A percentile compares a stretch with the other conserved stretches of the same genome.
These are phyloP conservation scores for Girardinus metallicus DNA, from an alignment of 2,797 vertebrate genomes.

Conservation along the genomic window DNA sequence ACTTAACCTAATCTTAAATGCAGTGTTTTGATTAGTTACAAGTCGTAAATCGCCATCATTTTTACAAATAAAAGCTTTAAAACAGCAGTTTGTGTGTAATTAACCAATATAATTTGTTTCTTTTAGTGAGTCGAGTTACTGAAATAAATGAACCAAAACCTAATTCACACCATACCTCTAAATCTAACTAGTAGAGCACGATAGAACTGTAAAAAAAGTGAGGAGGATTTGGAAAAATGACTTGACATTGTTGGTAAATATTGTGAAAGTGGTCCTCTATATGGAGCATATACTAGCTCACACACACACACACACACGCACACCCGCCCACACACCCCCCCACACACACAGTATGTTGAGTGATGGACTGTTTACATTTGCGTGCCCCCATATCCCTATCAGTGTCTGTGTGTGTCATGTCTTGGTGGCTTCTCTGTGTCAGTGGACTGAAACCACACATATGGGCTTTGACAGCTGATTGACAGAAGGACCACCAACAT, in stretches of 20 bases:
- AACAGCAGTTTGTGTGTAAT: background rate
- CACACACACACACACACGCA: background rate
- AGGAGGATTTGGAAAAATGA: no score
- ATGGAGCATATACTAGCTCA: no score
- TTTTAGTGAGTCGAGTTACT: background rate
- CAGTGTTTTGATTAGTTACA: background rate
- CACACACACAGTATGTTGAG: constrained; percentile 8
- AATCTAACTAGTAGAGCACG: no score
- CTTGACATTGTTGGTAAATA: no score
- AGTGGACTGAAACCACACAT: constrained; percentile 37
- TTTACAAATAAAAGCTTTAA: background rate
- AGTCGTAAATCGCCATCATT: background rate
- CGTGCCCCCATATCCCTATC: constrained; percentile 14
- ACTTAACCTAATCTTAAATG: background rate
- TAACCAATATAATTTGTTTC: background rate
- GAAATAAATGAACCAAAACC: background rate
- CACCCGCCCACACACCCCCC: background rate
- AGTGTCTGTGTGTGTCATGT: constrained; percentile 31
- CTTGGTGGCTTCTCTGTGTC: constrained; percentile 51
- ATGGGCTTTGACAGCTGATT: constrained; percentile 67
- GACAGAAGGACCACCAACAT: constrained; percentile 57
- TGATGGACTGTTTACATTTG: constrained; percentile 31
- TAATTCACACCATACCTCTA: no score
- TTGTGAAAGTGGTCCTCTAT: background rate
- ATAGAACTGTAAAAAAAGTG: no score